These are phyloP conservation scores for Nansenia antarctica DNA, from an alignment of 2,113 vertebrate genomes.

Conservation along the genomic window DNA sequence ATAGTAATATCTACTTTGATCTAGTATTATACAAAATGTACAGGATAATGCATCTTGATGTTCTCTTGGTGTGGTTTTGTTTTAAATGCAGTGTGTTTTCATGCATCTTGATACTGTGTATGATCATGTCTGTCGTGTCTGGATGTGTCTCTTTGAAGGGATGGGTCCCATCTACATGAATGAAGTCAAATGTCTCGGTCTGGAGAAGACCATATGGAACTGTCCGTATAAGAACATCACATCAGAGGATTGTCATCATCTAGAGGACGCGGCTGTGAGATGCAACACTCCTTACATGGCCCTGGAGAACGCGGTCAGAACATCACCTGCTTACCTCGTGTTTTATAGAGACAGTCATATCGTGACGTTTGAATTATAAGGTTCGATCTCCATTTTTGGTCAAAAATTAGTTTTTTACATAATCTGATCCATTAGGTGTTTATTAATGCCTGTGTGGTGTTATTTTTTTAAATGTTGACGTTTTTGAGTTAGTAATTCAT, in stretches of 20 bases:
- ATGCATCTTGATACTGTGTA: background rate
- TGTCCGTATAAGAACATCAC: conserved; percentile 92
- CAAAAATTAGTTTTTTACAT: too few relatives aligned
- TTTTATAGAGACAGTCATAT: background rate
- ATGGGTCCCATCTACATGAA: conserved; percentile 92
- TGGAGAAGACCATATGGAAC: conserved; percentile 85
- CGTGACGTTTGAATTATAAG: too few relatives aligned
- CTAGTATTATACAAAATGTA: too few relatives aligned
- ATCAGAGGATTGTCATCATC: conserved; percentile 86
- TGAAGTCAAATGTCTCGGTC: conserved; percentile 86
- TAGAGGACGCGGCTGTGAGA: conserved; percentile 83
- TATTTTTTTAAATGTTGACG: too few relatives aligned
- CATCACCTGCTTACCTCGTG: background rate
- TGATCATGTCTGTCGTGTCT: conserved; percentile 1
- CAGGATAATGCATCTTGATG: too few relatives aligned
- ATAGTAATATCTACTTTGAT: too few relatives aligned
- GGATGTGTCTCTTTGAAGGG: conserved; percentile 68
- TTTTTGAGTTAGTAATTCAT: too few relatives aligned
- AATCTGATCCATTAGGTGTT: too few relatives aligned
- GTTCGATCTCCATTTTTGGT: too few relatives aligned
- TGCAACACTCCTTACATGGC: conserved; percentile 92
- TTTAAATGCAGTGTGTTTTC: background rate
- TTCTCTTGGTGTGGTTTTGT: too few relatives aligned
- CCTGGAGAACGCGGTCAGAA: conserved; percentile 88
- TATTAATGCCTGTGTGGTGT: too few relatives aligned